Evolutionary conservation across 2,113 vertebrate species (phyloP), one percentile per base, ranked within the genome.

Genomic region (Pomatorhinus ruficollis): DNA sequence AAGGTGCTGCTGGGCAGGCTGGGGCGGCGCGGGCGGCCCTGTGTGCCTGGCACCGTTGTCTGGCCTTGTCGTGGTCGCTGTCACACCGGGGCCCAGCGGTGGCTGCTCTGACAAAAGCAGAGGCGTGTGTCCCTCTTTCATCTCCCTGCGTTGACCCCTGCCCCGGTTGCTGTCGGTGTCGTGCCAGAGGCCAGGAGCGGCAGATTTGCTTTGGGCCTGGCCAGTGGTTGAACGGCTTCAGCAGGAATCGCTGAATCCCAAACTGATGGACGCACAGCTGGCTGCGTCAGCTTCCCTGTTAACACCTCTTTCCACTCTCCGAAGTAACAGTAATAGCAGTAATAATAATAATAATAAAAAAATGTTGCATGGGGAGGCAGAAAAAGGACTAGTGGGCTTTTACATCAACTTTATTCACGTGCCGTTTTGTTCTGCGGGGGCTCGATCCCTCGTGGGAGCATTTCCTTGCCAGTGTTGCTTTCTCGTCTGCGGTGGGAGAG

Each of bases 51-150:
- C 93, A 96, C 96, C 92, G 40, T 88, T 49, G 68, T 96, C 93
- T 61, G 95, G 97, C 96, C 97, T 94, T 88, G 96, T 93, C 31
- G 45, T 54, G 97, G 94, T 95, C 54, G 91, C 97, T 95, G 97
- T 98, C 96, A 91, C 68, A 21, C 87, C 72, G 22, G 78, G 85
- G 91, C 96, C 95, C 27, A 66, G 86, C 69, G 52, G 92, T 63
- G 70, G 96, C 97, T 25, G 87, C 95, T 71, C 42, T 59, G 59
- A 97, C 97, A 97, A 97, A 97, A 93, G 96, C 95, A 4, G 95
- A 98, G 97, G 96, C 95, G 94, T 87, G 96, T 95, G 97, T 95
- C 85, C 93, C 88, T 94, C 97, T 97, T 98, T 97, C 94, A 96
- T 96, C 95, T 89, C 91, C 79, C 90, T 87, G 94, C 33, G 57